Evolutionary conservation across 2,113 vertebrate genomes (phyloP).

Genomic region (Halcyon senegalensis): DNA sequence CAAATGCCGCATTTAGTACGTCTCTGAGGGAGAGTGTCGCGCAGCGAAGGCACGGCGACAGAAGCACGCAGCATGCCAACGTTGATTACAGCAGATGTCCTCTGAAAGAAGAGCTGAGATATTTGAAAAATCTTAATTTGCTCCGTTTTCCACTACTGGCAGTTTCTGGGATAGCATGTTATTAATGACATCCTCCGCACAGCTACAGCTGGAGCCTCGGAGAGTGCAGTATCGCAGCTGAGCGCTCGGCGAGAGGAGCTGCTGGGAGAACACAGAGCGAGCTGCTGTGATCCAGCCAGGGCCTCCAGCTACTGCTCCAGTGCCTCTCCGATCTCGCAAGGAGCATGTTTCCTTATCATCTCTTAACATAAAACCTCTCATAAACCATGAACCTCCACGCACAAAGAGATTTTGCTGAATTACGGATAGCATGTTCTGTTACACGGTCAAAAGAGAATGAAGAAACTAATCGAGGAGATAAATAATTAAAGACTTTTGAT

Average conservation of each 20-base stretch:
- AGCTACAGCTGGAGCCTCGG: not conserved
- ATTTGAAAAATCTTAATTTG: conserved; percentile 47
- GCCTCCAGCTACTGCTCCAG: not conserved
- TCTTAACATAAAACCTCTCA: not conserved
- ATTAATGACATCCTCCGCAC: not conserved
- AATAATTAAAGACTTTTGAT: not conserved
- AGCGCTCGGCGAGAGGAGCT: not conserved
- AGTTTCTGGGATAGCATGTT: conserved; percentile 15
- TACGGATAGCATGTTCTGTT: not conserved
- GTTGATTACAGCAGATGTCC: conserved; percentile 35
- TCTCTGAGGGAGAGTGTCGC: not conserved
- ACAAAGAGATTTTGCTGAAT: not conserved
- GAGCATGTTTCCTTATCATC: not conserved
- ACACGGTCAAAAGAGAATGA: not conserved
- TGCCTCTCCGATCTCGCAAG: not conserved
- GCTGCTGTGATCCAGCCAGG: not conserved
- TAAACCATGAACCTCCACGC: not conserved
- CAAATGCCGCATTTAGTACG: not conserved
- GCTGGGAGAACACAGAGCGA: not conserved
- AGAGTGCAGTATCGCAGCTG: not conserved
- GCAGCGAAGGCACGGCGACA: not conserved
- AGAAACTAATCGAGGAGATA: not conserved
- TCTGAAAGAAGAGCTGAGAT: conserved; percentile 7
- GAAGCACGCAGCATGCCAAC: not conserved
- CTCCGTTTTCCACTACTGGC: conserved; percentile 44